Base-by-base conservation (phyloP, 64 coral and sea anemone genomes). In the Pocillopora damicornis region DNA sequence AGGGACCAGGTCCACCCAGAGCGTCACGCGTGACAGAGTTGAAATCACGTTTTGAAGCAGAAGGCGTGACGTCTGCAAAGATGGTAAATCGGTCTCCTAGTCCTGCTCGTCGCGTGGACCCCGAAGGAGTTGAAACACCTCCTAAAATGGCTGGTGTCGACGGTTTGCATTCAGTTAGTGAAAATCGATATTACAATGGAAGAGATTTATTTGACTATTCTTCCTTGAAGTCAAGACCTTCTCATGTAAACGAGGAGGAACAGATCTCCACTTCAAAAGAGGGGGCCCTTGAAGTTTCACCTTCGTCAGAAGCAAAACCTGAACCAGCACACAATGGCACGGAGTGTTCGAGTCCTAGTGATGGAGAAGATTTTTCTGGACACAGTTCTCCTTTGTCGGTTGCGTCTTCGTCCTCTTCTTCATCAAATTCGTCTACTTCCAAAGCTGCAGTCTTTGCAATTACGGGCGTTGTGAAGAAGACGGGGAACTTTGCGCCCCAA, bases 381-480 rank as follows among this genome's bases (percentile, higher is more conserved):
- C 82, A 82, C 4, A 90, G 94, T 60, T 97, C 94, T 42, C 94
- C 94, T 9, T 97, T 91, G 15, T 97, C 94, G 0, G 20, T 90
- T 18, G 93, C 94, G 9, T 97, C 94, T 34, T 30, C 90, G 68
- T 97, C 94, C 17, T 97, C 94, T 22, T 60, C 78, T 38, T 93
- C 94, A 74, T 97, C 91, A 36, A 71, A 86, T 37, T 90, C 94
- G 18, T 83, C 91, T 38, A 36, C 80, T 15, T 75, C 79, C 38
- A 93, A 37, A 60, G 78, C 88, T 36, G 60, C 91, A 20, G 56
- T 88, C 15, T 93, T 84, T 68, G 81, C 79, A 11, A 42, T 87
- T 67, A 74, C 67, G 14, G 91, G 82, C 74, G 42, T 38, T 11
- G 73, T 10, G 22, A 63, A 86, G 26, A 71, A 83, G 13, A 2